Evolutionary conservation across 2,888 invertebrate genomes (phyloP), one percentile per base, ranked within the genome.

Genomic region (Vesta saturnalis): DNA sequence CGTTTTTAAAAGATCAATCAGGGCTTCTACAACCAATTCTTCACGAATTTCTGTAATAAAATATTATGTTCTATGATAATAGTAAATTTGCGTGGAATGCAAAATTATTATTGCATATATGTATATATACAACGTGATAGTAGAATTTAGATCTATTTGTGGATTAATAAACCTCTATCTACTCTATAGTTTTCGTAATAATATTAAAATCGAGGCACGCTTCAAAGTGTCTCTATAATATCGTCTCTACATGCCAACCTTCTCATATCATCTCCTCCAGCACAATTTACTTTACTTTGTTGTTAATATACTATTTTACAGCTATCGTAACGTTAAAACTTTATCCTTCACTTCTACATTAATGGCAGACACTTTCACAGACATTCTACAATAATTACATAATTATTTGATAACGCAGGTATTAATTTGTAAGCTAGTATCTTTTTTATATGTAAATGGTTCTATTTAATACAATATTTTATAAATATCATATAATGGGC

Each of bases 201-300:
- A 39, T 39, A 39, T 39, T 39, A 39, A 39, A 39, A 39, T n/a
- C 39, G n/a, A n/a, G 39, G n/a, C 39, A 39, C 39, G 39, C 39
- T 39, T 39, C 39, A 39, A n/a, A 12, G 39, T 39, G 23, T 23
- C 23, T 23, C 23, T 39, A n/a, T 39, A 39, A 39, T 39, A 39
- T 39, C 39, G 8, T 39, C 39, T 39, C 39, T 39, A 39, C 39
- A 39, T 39, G 39, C 39, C 39, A 39, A 39, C 39, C 39, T 39
- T 39, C 39, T 39, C 39, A 39, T 39, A 39, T 39, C 39, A 39
- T 39, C 39, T 39, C 39, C 39, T 1, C 39, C 39, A n/a, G 39
- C 39, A 39, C 39, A 39, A 39, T 39, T 39, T 39, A 39, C 39
- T 39, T 39, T 39, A 39, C 39, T 39, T 39, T 39, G 39, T 39